phyloP scores from a whole-genome alignment of 92 coral and sea anemone species.

The Palythoa grandis region DNA sequence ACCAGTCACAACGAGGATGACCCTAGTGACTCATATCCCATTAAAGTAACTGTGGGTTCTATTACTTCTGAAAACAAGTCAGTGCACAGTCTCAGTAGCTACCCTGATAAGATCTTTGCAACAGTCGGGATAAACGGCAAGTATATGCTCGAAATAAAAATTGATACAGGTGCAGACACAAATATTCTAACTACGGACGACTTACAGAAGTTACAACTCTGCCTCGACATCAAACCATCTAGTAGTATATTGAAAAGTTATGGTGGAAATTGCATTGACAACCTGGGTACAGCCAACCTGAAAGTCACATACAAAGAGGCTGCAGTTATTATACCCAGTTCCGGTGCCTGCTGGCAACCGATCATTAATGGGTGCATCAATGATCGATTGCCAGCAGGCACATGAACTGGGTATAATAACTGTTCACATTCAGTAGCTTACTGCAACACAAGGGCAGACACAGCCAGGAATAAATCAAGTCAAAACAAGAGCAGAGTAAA shows the following conservation, averaged over 20 bases:
- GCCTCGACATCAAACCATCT: constrained; percentile 51
- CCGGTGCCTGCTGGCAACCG: constrained; percentile 43
- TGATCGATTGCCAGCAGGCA: constrained; percentile 51
- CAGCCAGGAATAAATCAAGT: constrained; percentile 9
- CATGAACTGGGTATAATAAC: constrained; percentile 50
- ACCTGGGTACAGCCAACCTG: constrained; percentile 56
- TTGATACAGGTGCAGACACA: constrained; percentile 65
- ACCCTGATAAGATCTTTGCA: constrained; percentile 49
- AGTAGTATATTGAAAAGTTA: constrained; percentile 47
- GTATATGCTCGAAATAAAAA: constrained; percentile 44
- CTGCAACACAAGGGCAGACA: constrained; percentile 7
- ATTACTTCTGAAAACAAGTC: constrained; percentile 43
- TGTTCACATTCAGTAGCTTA: constrained; percentile 47
- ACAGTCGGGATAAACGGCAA: constrained; percentile 50
- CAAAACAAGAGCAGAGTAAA: not conserved
- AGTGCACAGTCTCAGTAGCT: constrained; percentile 43
- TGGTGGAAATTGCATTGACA: constrained; percentile 52
- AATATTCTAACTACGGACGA: constrained; percentile 56
- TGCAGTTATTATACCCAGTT: constrained; percentile 53
- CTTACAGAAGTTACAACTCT: constrained; percentile 45
- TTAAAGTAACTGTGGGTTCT: constrained; percentile 45
- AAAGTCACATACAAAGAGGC: constrained; percentile 56
- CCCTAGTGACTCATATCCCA: constrained; percentile 38
- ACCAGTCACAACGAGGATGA: constrained; percentile 42
- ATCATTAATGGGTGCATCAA: constrained; percentile 69